phyloP scores from a whole-genome alignment of 2,797 vertebrate genomes.

The Sphaeramia orbicularis region DNA sequence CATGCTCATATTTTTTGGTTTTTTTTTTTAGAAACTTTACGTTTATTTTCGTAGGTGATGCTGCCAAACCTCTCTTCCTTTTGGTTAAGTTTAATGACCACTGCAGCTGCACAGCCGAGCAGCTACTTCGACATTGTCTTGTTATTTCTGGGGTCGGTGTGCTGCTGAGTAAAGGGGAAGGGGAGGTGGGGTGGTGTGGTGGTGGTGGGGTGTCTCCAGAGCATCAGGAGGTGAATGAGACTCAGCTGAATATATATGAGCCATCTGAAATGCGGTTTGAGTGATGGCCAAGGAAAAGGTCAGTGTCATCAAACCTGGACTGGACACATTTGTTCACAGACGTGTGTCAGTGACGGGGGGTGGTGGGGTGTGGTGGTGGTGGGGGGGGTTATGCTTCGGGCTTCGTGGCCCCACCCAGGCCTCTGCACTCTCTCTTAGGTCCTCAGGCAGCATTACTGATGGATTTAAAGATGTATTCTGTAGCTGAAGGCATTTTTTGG shows the following conservation, averaged over 20 bases:
- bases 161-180: not conserved
- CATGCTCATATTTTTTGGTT: too few species aligned
- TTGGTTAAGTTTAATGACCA: not conserved
- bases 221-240: constrained; percentile 16
- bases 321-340: constrained; percentile 35
- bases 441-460: not conserved
- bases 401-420: not conserved
- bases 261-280: constrained; percentile 48
- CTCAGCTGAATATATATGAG: constrained; percentile 52
- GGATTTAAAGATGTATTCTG: too few species aligned
- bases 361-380: not conserved
- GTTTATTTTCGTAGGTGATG: too few species aligned
- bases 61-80: too few species aligned
- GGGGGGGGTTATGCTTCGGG: constrained; percentile 1
- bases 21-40: too few species aligned
- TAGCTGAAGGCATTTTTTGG: too few species aligned
- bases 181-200: too few species aligned
- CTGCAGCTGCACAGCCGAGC: too few species aligned
- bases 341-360: constrained; percentile 34
- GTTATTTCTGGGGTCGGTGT: constrained; percentile 18
- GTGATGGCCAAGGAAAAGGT: constrained; percentile 39
- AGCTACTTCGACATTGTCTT: not conserved
- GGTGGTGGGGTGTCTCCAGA: constrained; percentile 17
- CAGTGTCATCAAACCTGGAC: constrained; percentile 38
- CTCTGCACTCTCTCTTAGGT: not conserved